phyloP scores from a whole-genome alignment of 2,888 invertebrate genomes.

The Gasteruption jaculator region DNA sequence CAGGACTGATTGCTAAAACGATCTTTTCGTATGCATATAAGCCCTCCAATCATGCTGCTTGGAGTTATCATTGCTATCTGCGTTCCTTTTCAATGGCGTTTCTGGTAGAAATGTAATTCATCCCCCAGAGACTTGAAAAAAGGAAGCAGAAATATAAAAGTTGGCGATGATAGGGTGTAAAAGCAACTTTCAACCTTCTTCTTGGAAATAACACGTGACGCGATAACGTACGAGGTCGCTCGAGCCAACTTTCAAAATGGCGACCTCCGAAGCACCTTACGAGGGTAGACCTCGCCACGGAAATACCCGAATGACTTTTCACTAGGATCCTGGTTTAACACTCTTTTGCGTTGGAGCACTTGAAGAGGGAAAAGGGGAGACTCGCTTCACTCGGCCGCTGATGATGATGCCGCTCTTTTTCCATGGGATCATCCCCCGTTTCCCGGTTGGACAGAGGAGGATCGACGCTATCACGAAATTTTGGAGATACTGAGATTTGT shows the following conservation, averaged over 20 bases:
- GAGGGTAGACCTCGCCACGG: slow-evolving; percentile 14
- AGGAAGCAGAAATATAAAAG: background rate
- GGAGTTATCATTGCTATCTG: too few species aligned
- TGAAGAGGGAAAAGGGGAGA: too few species aligned
- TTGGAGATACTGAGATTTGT: slow-evolving; percentile 48
- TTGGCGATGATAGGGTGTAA: background rate
- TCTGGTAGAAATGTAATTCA: too few species aligned
- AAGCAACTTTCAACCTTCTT: background rate
- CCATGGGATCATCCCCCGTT: too few species aligned
- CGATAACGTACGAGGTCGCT: slow-evolving; percentile 20
- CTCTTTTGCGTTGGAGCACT: background rate
- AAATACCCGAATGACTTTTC: slow-evolving; percentile 9
- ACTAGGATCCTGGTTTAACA: background rate
- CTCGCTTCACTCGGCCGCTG: too few species aligned
- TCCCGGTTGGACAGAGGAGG: too few species aligned
- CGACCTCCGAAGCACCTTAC: slow-evolving; percentile 22
- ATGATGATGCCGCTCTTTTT: too few species aligned
- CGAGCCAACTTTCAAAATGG: slow-evolving; percentile 32
- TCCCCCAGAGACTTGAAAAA: background rate
- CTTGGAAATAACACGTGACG: slow-evolving; percentile 22
- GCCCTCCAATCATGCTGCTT: too few species aligned
- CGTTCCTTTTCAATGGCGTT: too few species aligned
- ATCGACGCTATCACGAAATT: slow-evolving; percentile 37
- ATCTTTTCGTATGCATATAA: too few species aligned
- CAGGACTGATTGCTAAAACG: too few species aligned